phyloP scores from a whole-genome alignment of 2,888 invertebrate genomes.

The Tortricodes alternella region DNA sequence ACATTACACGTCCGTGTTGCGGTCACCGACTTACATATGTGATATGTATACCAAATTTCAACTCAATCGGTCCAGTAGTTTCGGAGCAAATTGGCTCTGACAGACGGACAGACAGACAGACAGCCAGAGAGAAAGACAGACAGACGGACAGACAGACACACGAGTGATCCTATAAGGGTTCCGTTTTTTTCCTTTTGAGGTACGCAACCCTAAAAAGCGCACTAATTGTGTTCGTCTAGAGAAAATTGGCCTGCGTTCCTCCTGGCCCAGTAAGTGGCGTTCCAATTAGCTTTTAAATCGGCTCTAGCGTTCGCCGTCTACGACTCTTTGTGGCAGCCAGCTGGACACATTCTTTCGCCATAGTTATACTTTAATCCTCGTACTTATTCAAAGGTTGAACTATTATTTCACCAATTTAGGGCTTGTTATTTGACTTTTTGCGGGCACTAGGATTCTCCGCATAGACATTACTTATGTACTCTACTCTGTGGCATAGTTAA shows the following conservation, averaged over 20 bases:
- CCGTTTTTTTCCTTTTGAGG: too few species aligned
- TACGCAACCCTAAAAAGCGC: too few species aligned
- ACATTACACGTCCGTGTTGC: too few species aligned
- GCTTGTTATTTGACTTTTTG: not conserved
- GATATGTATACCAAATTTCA: too few species aligned
- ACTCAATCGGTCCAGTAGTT: too few species aligned
- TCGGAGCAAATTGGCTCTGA: too few species aligned
- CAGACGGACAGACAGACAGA: too few species aligned
- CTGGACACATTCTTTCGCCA: constrained; percentile 19
- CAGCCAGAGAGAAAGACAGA: too few species aligned
- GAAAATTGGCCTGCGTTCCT: constrained; percentile 16
- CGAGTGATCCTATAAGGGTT: too few species aligned
- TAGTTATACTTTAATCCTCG: constrained; percentile 9
- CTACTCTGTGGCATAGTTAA: not conserved
- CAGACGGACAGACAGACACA: too few species aligned
- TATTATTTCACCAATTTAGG: not conserved
- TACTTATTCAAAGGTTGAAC: constrained; percentile 5
- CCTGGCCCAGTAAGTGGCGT: constrained; percentile 12
- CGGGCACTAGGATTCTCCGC: not conserved
- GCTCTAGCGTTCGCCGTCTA: not conserved
- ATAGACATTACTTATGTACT: too few species aligned
- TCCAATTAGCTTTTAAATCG: constrained; percentile 28
- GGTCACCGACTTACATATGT: too few species aligned
- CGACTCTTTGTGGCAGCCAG: constrained; percentile 2
- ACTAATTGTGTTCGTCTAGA: constrained; percentile 26